phyloP scores from a whole-genome alignment of 1,140 invertebrate genomes.

The Antheraea mylitta region DNA sequence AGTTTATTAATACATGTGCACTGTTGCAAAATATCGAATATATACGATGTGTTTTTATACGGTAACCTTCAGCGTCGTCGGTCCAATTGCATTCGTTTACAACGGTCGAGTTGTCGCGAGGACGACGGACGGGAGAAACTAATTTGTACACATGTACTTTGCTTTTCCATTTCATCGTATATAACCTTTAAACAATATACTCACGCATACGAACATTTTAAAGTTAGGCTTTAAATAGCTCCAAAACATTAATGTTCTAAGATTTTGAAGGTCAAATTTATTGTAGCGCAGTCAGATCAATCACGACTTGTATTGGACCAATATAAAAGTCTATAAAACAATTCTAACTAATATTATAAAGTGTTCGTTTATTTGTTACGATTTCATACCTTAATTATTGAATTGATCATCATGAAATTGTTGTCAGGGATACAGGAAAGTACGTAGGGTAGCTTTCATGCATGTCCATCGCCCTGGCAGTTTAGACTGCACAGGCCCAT shows the following conservation, averaged over 20 bases:
- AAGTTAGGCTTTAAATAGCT: too few relatives aligned
- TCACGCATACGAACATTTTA: too few relatives aligned
- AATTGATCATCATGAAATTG: too few relatives aligned
- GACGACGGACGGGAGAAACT: constrained; percentile 41
- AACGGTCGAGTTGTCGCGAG: constrained; percentile 61
- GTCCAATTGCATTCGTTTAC: constrained; percentile 65
- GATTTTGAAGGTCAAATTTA: background rate
- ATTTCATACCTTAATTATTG: too few relatives aligned
- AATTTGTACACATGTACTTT: constrained; percentile 15
- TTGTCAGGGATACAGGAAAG: too few relatives aligned
- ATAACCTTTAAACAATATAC: background rate
- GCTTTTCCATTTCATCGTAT: background rate
- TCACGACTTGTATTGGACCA: background rate
- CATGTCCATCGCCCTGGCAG: too few relatives aligned
- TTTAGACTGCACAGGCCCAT: too few relatives aligned
- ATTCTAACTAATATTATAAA: too few relatives aligned
- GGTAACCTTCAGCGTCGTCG: constrained; percentile 63
- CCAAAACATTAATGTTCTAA: too few relatives aligned
- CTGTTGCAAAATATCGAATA: constrained; percentile 65
- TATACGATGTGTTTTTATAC: constrained; percentile 52
- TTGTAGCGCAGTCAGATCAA: background rate
- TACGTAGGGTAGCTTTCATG: too few relatives aligned
- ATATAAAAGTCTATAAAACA: too few relatives aligned
- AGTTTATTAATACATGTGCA: constrained; percentile 66
- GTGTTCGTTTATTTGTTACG: too few relatives aligned